Evolutionary conservation across 1,140 invertebrate species (phyloP), one percentile per base, ranked within the genome.

Genomic region (Solenopsis invicta): DNA sequence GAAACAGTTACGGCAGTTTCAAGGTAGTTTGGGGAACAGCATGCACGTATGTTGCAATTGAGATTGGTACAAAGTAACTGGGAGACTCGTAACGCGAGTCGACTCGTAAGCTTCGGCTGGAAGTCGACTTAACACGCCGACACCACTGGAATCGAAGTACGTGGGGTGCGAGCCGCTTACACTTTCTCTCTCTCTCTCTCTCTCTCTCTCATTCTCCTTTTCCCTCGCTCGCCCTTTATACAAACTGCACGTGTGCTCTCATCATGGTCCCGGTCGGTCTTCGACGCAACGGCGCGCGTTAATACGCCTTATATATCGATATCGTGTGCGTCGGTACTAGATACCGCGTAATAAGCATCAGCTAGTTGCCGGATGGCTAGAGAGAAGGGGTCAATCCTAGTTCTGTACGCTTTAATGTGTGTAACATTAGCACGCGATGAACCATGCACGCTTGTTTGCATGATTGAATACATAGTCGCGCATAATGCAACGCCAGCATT

Each of bases 261-360:
- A 91, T 89, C 88, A 90, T 78, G 91, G 88, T 90, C 59, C 69
- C 86, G 45, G 76, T 89, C 74, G 66, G 85, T 89, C 82, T 85
- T 74, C 24, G 88, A 91, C 85, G 86, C 85, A 85, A 85, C 87
- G 87, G 69, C 88, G 72, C 85, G 59, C 61, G 88, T 88, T 93
- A 92, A 91, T 87, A 29, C 29, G 69, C 77, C 80, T 91, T 91
- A 91, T 85, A 91, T 88, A 85, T 92, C 56, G 75, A 54, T 66
- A 45, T 69, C 21, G 50, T 89, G 85, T 89, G 77, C 76, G 77
- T 61, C 81, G 85, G 59, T 82, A 90, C 87, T 90, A 90, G 67
- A 82, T 85, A 92, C 77, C 90, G 71, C 82, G 80, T 85, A 91
- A 66, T 76, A 69, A 77, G 61, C 81, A 88, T 29, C 21, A 24